These are phyloP conservation scores for Paramormyrops kingsleyae DNA, from an alignment of 2,113 vertebrate genomes.

Conservation along the genomic window DNA sequence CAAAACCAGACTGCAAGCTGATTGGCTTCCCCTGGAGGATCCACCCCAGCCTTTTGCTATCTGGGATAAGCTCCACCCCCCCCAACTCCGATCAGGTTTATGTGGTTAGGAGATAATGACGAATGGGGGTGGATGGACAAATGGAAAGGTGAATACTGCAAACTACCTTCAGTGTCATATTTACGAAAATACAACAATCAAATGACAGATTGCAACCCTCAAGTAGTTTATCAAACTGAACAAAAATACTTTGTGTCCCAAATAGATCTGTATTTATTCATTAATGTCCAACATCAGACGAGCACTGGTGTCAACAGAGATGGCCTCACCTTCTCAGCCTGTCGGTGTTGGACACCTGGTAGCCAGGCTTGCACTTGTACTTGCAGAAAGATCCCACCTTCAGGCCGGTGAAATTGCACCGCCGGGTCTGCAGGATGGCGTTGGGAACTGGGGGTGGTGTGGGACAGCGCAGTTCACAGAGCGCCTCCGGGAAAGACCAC, in stretches of 20 bases:
- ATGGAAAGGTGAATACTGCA: background rate
- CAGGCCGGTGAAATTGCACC: conserved; percentile 80
- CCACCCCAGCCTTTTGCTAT: background rate
- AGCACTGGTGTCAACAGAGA: no score
- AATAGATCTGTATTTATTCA: background rate
- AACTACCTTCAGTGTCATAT: background rate
- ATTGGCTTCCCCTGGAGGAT: background rate
- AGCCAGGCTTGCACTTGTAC: conserved; percentile 93
- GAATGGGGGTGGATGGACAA: background rate
- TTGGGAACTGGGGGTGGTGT: conserved; percentile 78
- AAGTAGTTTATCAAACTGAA: background rate
- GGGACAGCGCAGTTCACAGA: conserved; percentile 90
- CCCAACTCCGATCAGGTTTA: background rate
- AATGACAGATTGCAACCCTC: background rate
- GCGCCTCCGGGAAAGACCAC: conserved; percentile 93
- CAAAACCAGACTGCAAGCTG: background rate
- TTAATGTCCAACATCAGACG: background rate
- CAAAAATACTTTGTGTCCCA: background rate
- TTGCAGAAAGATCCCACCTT: conserved; percentile 97
- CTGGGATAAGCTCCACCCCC: background rate
- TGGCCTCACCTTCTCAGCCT: conserved; percentile 77
- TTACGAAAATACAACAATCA: background rate
- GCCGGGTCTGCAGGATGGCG: conserved; percentile 80
- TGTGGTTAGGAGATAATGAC: background rate
- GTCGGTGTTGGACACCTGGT: conserved; percentile 71